Evolutionary conservation across 2,113 vertebrate species (phyloP), one percentile per base, ranked within the genome.

Genomic region (Barnardius zonarius): DNA sequence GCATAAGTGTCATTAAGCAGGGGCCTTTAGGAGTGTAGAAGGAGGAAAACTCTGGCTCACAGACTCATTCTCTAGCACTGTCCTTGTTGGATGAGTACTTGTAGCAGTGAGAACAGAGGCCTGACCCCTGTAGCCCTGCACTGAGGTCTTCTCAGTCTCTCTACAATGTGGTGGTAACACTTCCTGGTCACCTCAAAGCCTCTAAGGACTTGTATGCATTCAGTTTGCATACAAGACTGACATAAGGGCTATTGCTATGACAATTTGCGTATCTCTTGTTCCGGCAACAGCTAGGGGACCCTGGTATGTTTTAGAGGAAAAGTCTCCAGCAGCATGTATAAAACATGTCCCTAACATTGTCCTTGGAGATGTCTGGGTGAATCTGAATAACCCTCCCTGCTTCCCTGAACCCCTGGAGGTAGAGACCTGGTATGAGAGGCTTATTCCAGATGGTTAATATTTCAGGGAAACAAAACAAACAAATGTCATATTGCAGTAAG

Each of bases 11-110:
- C 59, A 19, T 62, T 52, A n/a, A 81, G 66, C 61, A 43, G 48
- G 72, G 64, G 10, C 82, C 37, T 82, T 78, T 10, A 62, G 35
- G 57, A 67, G 39, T 12, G 7, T 10, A 59, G 43, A 2, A 75
- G 44, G 39, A 67, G 74, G 31, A 75, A 51, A 27, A 22, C 25
- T 63, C 74, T 73, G 76, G 11, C 66, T 69, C 7, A 0, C 73
- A 52, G 46, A 8, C 33, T 63, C 9, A 0, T 74, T 87, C 35
- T n/a, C 20, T 27, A 1, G 33, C 7, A 2, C 23, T 72, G 33
- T 63, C 63, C 37, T 67, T 76, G 57, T 55, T 79, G 74, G 31
- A 7, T 61, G 69, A 91, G 61, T 8, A 46, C 10, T 2, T 2
- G 35, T 18, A 44, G 22, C 85, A 80, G 67, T 0, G 0, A 44